Evolutionary conservation across 2,797 vertebrate genomes (phyloP).

Genomic region (Fistularia tabacaria): DNA sequence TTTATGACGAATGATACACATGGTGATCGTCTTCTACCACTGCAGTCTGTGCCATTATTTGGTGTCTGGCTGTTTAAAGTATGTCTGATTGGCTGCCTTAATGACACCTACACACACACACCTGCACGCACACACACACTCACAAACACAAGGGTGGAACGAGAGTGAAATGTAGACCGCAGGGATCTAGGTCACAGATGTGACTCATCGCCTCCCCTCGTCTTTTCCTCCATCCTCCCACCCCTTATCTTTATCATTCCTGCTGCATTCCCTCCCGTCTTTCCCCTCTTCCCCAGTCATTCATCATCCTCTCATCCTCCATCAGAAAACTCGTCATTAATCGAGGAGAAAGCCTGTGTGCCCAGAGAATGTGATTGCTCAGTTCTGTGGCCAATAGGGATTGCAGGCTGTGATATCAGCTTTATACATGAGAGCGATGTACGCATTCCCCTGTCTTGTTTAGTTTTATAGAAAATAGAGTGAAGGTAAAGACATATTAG

Average conservation of each 20-base stretch:
- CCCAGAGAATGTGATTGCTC: slow-evolving; percentile 13
- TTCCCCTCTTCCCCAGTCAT: slow-evolving; percentile 35
- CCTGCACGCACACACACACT: slow-evolving; percentile 22
- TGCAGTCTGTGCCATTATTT: too few species aligned
- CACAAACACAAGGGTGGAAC: slow-evolving; percentile 34
- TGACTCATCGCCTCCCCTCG: slow-evolving; percentile 65
- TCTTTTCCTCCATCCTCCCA: slow-evolving; percentile 17
- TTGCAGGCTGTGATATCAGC: slow-evolving; percentile 29
- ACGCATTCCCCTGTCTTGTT: too few species aligned
- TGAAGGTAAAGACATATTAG: too few species aligned
- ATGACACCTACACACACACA: slow-evolving; percentile 13
- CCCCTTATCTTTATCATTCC: slow-evolving; percentile 28
- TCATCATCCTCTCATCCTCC: slow-evolving; percentile 45
- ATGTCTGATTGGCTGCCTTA: background rate
- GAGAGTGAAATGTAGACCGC: slow-evolving; percentile 53
- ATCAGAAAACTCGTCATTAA: slow-evolving; percentile 58
- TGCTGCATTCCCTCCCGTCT: slow-evolving; percentile 21
- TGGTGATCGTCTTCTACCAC: too few species aligned
- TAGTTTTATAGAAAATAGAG: too few species aligned
- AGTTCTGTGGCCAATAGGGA: slow-evolving; percentile 14
- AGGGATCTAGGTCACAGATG: slow-evolving; percentile 69
- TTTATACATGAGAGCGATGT: too few species aligned
- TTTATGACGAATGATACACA: too few species aligned
- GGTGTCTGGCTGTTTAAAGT: background rate
- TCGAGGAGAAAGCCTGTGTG: slow-evolving; percentile 22